Conservation (phyloP, 2,888 invertebrate genomes). For the Cosmorhoe ocellata region DNA sequence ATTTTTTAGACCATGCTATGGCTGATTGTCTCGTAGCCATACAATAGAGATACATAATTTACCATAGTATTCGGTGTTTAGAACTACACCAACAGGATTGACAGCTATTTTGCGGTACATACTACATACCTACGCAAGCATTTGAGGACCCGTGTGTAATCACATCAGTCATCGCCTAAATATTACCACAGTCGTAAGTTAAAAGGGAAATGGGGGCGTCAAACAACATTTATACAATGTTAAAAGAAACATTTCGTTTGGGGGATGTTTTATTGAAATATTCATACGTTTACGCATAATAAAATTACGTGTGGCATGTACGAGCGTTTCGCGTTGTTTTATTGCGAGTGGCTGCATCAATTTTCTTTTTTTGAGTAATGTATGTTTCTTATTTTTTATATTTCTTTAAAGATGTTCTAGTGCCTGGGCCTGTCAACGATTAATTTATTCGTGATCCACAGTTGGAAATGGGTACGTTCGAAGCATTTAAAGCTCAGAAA, state of each 20-base stretch:
- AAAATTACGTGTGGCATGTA: constrained; percentile 20
- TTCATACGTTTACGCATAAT: constrained; percentile 32
- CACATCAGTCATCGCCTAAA: background rate
- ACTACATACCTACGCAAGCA: background rate
- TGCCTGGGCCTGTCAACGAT: background rate
- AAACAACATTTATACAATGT: constrained; percentile 28
- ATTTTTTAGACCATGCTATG: too few species aligned
- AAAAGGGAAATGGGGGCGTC: constrained; percentile 20
- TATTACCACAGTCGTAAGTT: background rate
- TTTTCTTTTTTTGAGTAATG: constrained; percentile 11
- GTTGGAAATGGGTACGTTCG: too few species aligned
- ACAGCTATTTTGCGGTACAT: too few species aligned
- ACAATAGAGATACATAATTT: too few species aligned
- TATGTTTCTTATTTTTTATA: background rate
- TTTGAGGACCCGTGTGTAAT: background rate
- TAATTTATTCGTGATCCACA: too few species aligned
- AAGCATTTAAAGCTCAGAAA: too few species aligned
- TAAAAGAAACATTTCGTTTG: constrained; percentile 25
- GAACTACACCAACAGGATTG: too few species aligned
- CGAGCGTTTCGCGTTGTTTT: constrained; percentile 14
- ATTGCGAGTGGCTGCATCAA: constrained; percentile 14
- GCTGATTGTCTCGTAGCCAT: too few species aligned
- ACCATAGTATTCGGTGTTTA: too few species aligned
- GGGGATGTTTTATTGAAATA: constrained; percentile 26
- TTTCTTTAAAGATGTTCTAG: background rate